Conservation (phyloP, 2,113 vertebrate species). For the Saccopteryx bilineata region DNA sequence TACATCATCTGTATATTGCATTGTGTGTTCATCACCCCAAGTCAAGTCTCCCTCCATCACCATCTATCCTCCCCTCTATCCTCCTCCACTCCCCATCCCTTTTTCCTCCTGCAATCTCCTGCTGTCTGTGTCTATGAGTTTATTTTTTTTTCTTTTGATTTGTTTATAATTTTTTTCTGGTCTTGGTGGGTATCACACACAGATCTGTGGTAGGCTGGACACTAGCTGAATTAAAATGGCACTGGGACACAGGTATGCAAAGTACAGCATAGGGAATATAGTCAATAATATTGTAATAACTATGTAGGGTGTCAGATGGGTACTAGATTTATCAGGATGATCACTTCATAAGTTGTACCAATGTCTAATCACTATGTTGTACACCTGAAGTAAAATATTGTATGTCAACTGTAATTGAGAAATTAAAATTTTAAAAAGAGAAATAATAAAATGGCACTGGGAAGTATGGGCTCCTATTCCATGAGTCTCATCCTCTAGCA, state of each 20-base stretch:
- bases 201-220: neutral
- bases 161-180: constrained; percentile 5
- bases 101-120: no score
- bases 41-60: no score
- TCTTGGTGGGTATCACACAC: neutral
- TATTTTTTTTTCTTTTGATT: neutral
- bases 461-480: neutral
- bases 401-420: neutral
- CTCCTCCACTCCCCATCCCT: no score
- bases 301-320: no score
- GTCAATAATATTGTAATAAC: no score
- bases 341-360: neutral
- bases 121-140: no score
- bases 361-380: no score
- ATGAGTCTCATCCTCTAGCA: neutral
- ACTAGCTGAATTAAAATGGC: neutral
- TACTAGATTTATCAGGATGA: neutral
- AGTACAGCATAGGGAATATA: neutral
- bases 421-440: neutral
- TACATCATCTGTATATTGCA: no score
- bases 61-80: no score
- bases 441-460: neutral
- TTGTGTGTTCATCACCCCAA: no score
- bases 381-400: neutral
- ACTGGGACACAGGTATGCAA: neutral